Conservation (phyloP, 2,888 invertebrate genomes). For the Chaetoderma sp. region DNA sequence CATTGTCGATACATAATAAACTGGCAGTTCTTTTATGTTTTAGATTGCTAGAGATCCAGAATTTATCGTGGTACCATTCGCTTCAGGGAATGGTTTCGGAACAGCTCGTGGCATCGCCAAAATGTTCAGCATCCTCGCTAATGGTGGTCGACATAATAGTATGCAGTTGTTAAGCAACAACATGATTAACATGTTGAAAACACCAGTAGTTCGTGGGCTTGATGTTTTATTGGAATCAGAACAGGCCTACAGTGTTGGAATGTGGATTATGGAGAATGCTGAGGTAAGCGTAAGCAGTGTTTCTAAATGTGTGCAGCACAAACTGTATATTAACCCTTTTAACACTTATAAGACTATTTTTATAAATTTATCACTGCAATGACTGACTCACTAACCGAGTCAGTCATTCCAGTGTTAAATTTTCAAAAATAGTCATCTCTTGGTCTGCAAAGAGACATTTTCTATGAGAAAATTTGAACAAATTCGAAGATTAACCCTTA, state of each 20-base stretch:
- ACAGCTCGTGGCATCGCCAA: constrained; percentile 60
- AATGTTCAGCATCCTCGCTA: constrained; percentile 56
- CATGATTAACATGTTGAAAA: constrained; percentile 23
- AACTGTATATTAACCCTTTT: too few relatives aligned
- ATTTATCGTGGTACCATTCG: constrained; percentile 46
- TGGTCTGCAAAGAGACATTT: too few relatives aligned
- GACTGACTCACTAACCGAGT: too few relatives aligned
- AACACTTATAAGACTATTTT: too few relatives aligned
- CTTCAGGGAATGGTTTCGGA: constrained; percentile 56
- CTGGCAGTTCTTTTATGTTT: constrained; percentile 11
- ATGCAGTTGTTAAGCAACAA: constrained; percentile 33
- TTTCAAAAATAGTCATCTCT: too few relatives aligned
- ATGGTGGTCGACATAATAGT: constrained; percentile 44
- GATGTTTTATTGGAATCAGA: not conserved
- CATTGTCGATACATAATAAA: not conserved
- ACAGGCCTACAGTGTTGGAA: not conserved
- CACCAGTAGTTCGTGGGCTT: not conserved
- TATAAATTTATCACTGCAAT: too few relatives aligned
- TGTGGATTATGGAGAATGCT: too few relatives aligned
- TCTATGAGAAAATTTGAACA: too few relatives aligned
- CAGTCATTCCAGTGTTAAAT: too few relatives aligned
- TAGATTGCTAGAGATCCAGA: constrained; percentile 58
- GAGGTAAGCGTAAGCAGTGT: too few relatives aligned
- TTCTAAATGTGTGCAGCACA: too few relatives aligned
- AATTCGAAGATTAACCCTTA: too few relatives aligned